Conservation (phyloP, 2,797 vertebrate species). For the Pantherophis alleghaniensis region DNA sequence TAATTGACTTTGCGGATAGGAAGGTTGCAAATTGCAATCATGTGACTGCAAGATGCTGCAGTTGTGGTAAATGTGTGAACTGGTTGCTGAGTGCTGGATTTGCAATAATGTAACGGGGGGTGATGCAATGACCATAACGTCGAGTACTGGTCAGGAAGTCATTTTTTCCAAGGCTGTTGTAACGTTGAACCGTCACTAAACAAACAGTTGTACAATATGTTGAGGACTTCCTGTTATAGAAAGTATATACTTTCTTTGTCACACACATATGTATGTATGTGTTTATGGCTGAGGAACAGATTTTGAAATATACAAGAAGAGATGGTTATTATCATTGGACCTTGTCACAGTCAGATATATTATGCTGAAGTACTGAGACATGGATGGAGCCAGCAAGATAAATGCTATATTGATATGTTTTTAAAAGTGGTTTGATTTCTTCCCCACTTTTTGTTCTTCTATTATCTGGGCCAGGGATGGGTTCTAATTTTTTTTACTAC, state of each 20-base stretch:
- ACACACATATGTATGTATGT: background rate
- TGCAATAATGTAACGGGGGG: background rate
- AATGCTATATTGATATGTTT: background rate
- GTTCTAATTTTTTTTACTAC: no score
- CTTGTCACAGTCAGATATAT: background rate
- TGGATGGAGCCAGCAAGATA: background rate
- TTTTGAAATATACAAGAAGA: background rate
- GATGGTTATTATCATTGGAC: no score
- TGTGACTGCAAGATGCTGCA: background rate
- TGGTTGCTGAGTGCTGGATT: background rate
- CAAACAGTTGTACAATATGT: background rate
- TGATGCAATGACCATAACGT: background rate
- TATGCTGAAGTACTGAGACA: background rate
- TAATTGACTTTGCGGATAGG: background rate
- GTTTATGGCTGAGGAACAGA: background rate
- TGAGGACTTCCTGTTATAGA: background rate
- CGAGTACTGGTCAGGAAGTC: background rate
- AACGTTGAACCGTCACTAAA: background rate
- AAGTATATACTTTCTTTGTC: background rate
- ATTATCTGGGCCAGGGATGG: background rate
- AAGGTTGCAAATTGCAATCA: background rate
- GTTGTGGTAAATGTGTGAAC: background rate
- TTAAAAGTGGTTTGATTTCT: background rate
- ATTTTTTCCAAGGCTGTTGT: background rate
- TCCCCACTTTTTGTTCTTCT: background rate